Evolutionary conservation across 2,888 invertebrate species (phyloP).

Genomic region (Caenorhabditis imperialis): DNA sequence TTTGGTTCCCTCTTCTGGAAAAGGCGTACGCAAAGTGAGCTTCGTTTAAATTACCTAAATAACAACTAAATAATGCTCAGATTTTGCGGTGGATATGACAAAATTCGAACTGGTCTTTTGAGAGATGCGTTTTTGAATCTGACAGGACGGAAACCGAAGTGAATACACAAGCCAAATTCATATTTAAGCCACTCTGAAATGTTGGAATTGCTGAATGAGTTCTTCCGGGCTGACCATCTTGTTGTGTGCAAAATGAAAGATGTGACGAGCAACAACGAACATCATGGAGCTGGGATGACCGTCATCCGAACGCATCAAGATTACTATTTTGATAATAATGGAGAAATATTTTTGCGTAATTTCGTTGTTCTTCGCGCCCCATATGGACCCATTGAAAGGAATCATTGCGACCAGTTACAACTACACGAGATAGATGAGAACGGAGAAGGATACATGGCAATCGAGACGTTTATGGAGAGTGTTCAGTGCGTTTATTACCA

Average conservation of each 20-base stretch:
- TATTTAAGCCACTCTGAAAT: no score
- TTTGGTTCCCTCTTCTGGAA: conserved; percentile 29
- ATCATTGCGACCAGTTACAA: not conserved
- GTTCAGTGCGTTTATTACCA: conserved; percentile 16
- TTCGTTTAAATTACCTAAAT: not conserved
- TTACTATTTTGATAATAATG: no score
- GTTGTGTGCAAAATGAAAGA: no score
- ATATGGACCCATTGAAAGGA: conserved; percentile 3
- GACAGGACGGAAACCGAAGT: conserved; percentile 4
- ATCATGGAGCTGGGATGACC: no score
- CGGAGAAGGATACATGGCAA: conserved; percentile 13
- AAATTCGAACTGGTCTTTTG: conserved; percentile 5
- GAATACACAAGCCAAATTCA: conserved; percentile 3
- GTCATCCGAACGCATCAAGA: no score
- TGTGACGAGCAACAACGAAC: no score
- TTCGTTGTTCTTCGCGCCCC: conserved; percentile 14
- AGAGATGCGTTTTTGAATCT: conserved; percentile 4
- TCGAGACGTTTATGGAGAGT: conserved; percentile 15
- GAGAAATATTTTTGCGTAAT: no score
- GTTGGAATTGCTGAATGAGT: no score
- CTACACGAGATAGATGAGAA: not conserved
- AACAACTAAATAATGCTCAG: not conserved
- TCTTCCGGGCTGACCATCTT: no score
- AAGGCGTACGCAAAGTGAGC: conserved; percentile 30
- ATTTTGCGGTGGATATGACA: conserved; percentile 17